These are phyloP conservation scores for Enteromius fasciolatus DNA, from an alignment of 2,797 vertebrate species.

Conservation along the genomic window DNA sequence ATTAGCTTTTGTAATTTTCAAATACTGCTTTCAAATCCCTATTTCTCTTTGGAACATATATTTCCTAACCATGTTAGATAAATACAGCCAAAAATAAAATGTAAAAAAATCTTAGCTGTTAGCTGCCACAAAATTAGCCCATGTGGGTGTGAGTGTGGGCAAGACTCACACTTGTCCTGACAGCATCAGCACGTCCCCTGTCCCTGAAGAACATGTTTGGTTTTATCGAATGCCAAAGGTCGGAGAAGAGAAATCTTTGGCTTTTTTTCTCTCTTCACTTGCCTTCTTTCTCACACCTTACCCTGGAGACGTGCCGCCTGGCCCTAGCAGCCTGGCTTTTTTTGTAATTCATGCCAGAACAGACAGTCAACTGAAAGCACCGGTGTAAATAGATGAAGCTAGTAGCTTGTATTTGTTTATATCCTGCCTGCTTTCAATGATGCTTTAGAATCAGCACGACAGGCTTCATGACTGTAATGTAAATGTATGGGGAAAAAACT, in stretches of 20 bases:
- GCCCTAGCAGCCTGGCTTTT: conserved; percentile 17
- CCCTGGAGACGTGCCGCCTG: conserved; percentile 22
- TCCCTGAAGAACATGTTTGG: conserved; percentile 47
- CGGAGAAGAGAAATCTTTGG: conserved; percentile 30
- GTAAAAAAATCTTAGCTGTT: not conserved
- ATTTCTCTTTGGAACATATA: not conserved
- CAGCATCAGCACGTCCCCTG: conserved; percentile 38
- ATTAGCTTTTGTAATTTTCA: not conserved
- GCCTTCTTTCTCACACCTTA: conserved; percentile 24
- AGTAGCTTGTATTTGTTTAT: conserved; percentile 29
- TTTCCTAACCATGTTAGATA: not conserved
- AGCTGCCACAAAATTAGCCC: conserved; percentile 28
- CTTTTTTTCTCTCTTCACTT: conserved; percentile 20
- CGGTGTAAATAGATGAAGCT: conserved; percentile 20
- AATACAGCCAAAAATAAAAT: conserved; percentile 1
- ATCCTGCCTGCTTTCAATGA: conserved; percentile 20
- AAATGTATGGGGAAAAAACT: conserved; percentile 7
- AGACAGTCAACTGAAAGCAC: conserved; percentile 35
- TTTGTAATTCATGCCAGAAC: conserved; percentile 12
- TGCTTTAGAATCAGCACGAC: conserved; percentile 4
- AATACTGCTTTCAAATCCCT: not conserved
- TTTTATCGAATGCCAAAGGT: conserved; percentile 50
- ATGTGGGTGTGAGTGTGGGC: conserved; percentile 42
- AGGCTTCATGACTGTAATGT: conserved; percentile 8
- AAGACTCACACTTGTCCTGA: conserved; percentile 33